A percentile compares a stretch with the other conserved stretches of the same genome.
Conservation (phyloP, 2,888 invertebrate genomes). For the Seira ritae region DNA sequence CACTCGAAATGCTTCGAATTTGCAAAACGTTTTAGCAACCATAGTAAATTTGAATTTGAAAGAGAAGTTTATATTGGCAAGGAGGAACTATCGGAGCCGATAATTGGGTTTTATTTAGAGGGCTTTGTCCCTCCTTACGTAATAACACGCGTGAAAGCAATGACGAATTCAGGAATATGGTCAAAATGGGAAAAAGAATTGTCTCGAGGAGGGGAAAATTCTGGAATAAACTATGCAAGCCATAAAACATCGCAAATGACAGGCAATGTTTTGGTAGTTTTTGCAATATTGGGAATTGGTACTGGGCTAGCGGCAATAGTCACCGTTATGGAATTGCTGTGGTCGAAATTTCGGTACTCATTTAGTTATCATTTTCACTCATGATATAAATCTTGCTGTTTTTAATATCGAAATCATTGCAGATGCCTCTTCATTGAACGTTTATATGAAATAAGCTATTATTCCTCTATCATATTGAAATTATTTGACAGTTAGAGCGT, state of each 20-base stretch:
- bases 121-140: neutral
- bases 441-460: too few species aligned
- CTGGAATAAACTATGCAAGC: neutral
- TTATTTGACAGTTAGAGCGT: too few species aligned
- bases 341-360: too few species aligned
- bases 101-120: neutral
- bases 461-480: too few species aligned
- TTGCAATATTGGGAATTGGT: neutral
- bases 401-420: too few species aligned
- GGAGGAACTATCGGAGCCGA: neutral
- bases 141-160: neutral
- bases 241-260: neutral
- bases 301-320: too few species aligned
- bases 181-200: neutral
- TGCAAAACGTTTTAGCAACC: neutral
- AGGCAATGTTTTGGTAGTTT: neutral
- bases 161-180: neutral
- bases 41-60: neutral
- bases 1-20: neutral
- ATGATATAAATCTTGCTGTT: too few species aligned
- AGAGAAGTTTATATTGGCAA: constrained; percentile 1
- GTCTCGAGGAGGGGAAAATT: neutral
- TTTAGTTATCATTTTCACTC: too few species aligned
- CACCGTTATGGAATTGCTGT: too few species aligned
- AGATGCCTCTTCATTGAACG: too few species aligned